phyloP scores from a whole-genome alignment of 2,888 invertebrate genomes.

The Trachelus troglodyta region DNA sequence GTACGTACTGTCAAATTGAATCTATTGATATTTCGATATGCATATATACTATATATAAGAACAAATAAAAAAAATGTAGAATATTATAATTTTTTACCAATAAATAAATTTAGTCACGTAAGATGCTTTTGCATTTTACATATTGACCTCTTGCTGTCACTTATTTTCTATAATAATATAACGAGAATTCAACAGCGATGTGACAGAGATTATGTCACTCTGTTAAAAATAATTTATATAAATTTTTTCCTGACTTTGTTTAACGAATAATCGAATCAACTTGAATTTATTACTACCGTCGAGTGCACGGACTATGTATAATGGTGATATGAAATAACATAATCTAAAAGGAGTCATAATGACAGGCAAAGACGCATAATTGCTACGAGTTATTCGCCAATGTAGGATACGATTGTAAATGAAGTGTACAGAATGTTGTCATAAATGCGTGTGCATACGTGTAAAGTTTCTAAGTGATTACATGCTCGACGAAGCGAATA shows the following conservation, averaged over 20 bases:
- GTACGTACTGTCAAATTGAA: not conserved
- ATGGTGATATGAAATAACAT: not conserved
- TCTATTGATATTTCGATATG: not conserved
- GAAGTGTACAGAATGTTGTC: not conserved
- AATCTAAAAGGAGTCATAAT: not conserved
- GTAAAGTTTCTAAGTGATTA: constrained; percentile 15
- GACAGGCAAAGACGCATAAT: not conserved
- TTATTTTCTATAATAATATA: too few species aligned
- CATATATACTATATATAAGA: not conserved
- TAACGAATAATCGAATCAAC: not conserved
- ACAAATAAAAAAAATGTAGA: not conserved
- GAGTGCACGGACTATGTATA: not conserved
- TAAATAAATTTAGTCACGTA: not conserved
- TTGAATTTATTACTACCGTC: not conserved
- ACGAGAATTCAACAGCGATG: too few species aligned
- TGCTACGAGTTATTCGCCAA: not conserved
- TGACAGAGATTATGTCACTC: not conserved
- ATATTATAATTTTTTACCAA: not conserved
- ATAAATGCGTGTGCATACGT: not conserved
- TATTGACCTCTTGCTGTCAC: not conserved
- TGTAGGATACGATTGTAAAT: not conserved
- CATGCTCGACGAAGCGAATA: constrained; percentile 3
- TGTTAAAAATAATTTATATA: not conserved
- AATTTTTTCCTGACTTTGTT: not conserved
- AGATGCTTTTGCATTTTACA: not conserved